Base-by-base conservation (phyloP, 2,888 invertebrate species). In the Drepana falcataria region DNA sequence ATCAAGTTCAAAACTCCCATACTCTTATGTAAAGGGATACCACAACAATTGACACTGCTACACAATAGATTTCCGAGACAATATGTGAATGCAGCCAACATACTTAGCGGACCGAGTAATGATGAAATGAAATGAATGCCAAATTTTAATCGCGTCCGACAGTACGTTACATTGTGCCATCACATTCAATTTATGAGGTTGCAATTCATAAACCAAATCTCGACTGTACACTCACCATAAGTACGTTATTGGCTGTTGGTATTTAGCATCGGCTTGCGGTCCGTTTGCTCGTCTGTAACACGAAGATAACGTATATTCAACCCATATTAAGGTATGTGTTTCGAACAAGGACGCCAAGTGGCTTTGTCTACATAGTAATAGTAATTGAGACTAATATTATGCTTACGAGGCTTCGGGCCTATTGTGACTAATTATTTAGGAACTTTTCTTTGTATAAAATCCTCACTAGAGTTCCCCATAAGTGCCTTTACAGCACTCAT, bases 121-220 rank as follows among this genome's bases (percentile, higher is more conserved):
- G 68, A 68, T 62, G 66, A 64, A 58, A 57, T 59, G 55, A 62
- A 66, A 68, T 67, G 62, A 79, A 73, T 75, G 73, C 72, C 72
- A 33, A 81, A 78, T 80, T 83, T 78, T 73, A 83, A 83, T 78
- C 73, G 65, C 62, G 63, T 65, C 71, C 74, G 71, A 79, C 76
- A 79, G 72, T 77, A 63, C 64, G 64, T 63, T 60, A 59, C 65
- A 76, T 81, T 71, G 71, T 73, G 68, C 64, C 66, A 63, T 57
- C 63, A 71, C 76, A 74, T 85, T 85, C 84, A 84, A 85, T 87
- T 81, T 76, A 77, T 75, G 77, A 73, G 73, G 71, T 68, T 72
- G 73, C 79, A 75, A 79, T 79, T 83, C 79, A 80, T 80, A 75
- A 77, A 75, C 71, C 75, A 79, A 87, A 87, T 87, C 88, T 85